These are phyloP conservation scores for Colinus virginianus DNA, from an alignment of 2,113 vertebrate species.

Conservation along the genomic window DNA sequence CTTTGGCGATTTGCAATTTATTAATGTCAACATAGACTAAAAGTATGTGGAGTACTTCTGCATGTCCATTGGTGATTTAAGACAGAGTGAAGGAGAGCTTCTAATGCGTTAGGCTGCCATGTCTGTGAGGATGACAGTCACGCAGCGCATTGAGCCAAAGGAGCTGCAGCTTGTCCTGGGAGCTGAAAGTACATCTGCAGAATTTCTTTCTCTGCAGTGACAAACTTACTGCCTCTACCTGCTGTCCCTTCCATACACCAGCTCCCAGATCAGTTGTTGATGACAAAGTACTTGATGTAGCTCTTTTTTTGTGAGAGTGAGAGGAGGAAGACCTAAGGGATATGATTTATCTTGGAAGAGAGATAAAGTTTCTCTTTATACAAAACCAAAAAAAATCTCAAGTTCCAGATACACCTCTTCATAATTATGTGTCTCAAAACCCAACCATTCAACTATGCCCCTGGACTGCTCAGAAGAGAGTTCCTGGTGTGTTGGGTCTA, in stretches of 20 bases:
- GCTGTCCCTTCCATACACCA: not conserved
- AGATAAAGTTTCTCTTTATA: not conserved
- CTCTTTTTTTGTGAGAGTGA: not conserved
- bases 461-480: not conserved
- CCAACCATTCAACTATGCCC: not conserved
- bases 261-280: not conserved
- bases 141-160: not conserved
- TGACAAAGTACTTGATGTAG: not conserved
- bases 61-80: not conserved
- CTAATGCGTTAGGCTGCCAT: accelerated
- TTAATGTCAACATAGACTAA: not conserved
- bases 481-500: not conserved
- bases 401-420: not conserved
- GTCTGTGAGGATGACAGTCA: not conserved
- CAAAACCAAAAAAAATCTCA: not conserved
- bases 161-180: not conserved
- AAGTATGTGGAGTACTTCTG: not conserved
- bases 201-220: not conserved
- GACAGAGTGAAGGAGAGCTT: not conserved
- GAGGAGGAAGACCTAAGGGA: not conserved
- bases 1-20: not conserved
- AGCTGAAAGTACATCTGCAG: not conserved
- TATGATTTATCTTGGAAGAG: not conserved
- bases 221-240: not conserved
- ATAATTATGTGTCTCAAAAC: not conserved